A percentile compares a stretch with the other conserved stretches of the same genome.
Conservation (phyloP, 2,113 vertebrate genomes). For the Alethe castanea region DNA sequence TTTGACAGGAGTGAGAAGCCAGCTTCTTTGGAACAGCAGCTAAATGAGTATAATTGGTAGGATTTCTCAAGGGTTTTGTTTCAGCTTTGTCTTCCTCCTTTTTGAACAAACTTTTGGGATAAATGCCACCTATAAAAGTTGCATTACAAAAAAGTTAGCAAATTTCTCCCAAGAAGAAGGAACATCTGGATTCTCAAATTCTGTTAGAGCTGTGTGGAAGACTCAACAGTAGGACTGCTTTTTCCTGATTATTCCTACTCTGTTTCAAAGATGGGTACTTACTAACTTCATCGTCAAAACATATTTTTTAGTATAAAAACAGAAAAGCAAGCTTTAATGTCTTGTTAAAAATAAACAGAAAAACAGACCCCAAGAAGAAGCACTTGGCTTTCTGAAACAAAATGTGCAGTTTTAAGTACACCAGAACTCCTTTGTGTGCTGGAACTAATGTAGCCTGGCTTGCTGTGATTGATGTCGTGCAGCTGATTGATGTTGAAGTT, state of each 20-base stretch:
- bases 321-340: not conserved
- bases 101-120: not conserved
- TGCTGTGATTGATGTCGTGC: not conserved
- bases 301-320: not conserved
- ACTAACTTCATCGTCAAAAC: not conserved
- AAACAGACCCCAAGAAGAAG: not conserved
- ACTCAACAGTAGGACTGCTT: not conserved
- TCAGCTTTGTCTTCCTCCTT: not conserved
- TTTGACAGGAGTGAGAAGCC: not conserved
- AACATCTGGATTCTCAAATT: not conserved
- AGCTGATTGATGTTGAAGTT: slow-evolving; percentile 34
- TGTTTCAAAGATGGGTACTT: not conserved
- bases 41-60: not conserved
- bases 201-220: not conserved
- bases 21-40: not conserved
- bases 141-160: not conserved
- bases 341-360: not conserved
- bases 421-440: not conserved
- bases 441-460: slow-evolving; percentile 14
- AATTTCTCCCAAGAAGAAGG: not conserved
- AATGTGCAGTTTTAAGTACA: not conserved
- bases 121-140: not conserved
- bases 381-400: not conserved
- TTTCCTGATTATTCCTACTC: not conserved
- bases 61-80: not conserved